Conservation (phyloP, 2,797 vertebrate species). For the Schizopygopsis malacanthus region DNA sequence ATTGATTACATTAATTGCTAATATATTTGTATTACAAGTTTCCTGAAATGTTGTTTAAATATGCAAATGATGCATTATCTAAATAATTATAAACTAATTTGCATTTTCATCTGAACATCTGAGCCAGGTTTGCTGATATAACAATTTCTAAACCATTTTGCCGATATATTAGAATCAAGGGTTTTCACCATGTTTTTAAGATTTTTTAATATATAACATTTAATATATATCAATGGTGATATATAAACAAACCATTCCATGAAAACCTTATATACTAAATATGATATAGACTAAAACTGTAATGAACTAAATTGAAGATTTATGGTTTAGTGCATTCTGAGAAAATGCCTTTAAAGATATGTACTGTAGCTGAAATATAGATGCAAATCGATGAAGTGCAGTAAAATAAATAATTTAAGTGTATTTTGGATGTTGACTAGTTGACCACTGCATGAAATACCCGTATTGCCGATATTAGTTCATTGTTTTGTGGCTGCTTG, state of each 20-base stretch:
- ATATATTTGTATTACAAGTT: background rate
- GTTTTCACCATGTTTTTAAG: background rate
- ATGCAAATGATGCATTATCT: background rate
- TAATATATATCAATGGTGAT: no score
- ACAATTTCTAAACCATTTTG: background rate
- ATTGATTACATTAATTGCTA: background rate
- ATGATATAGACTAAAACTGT: background rate
- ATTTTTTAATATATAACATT: no score
- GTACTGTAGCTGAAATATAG: background rate
- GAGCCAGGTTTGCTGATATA: background rate
- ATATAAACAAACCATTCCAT: background rate
- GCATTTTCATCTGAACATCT: background rate
- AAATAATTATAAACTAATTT: background rate
- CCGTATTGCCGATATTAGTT: background rate
- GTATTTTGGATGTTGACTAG: background rate
- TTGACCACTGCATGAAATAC: background rate
- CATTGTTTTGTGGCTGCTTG: background rate
- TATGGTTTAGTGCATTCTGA: background rate
- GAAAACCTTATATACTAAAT: background rate
- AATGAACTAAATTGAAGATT: background rate
- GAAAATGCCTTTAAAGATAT: background rate
- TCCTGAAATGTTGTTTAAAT: background rate
- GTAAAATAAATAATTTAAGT: background rate
- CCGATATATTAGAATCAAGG: background rate
- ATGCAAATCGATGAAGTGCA: background rate